These are phyloP conservation scores for Drosophila borealis DNA, from an alignment of 2,888 invertebrate species.

Conservation along the genomic window DNA sequence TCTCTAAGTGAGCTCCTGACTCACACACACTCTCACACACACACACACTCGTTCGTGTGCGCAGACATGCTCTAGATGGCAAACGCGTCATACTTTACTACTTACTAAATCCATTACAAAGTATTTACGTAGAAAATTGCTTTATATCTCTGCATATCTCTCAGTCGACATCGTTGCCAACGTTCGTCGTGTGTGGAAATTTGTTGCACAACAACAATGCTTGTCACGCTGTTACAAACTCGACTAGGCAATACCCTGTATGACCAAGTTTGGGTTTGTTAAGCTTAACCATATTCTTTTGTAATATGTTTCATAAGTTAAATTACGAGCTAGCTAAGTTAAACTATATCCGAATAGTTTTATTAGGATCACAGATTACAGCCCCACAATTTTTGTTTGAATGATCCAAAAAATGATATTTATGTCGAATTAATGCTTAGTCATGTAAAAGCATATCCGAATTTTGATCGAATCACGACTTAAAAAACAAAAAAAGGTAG, in stretches of 20 bases:
- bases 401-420: no score
- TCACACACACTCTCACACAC: constrained; percentile 30
- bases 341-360: no score
- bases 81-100: constrained; percentile 80
- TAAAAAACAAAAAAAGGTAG: no score
- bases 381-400: no score
- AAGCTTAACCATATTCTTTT: no score
- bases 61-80: constrained; percentile 79
- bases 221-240: neutral
- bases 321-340: no score
- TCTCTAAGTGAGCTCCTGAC: constrained; percentile 47
- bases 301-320: no score
- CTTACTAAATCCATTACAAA: constrained; percentile 81
- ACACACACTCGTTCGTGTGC: constrained; percentile 21
- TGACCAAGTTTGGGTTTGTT: no score
- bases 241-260: constrained; percentile 16
- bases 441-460: no score
- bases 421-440: no score
- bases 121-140: constrained; percentile 81
- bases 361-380: no score
- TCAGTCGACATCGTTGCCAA: constrained; percentile 58
- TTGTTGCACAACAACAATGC: constrained; percentile 35
- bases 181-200: constrained; percentile 40
- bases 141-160: constrained; percentile 79
- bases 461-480: no score